Base-by-base conservation (phyloP, 2,113 vertebrate genomes). In the Lepus timidus region DNA sequence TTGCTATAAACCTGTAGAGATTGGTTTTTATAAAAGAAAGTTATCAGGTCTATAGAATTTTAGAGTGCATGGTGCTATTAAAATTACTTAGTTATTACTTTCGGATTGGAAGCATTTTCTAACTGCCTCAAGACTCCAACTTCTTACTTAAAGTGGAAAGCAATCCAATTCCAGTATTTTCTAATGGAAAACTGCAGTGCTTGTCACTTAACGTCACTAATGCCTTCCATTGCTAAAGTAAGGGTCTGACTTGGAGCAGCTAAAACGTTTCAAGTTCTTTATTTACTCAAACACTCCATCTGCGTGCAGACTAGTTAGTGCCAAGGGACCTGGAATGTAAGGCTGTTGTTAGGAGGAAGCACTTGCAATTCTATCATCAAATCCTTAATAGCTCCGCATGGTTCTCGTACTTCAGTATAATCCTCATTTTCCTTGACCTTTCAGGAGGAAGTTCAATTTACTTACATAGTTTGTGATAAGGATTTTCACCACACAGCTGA, bases 141-240 rank as follows among this genome's bases (percentile, higher is more conserved):
- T 97, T 97, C 88, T 88, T 89, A 95, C 93, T 97, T 93, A 84
- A 90, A 94, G 92, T 94, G 65, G 79, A 97, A 95, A 95, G 95
- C 90, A 96, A 95, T 96, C 85, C 81, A 85, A 62, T 93, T 94
- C 85, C 65, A 84, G 84, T 52, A 90, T 94, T 95, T 97, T 82
- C 81, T 97, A 94, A 96, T 88, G 94, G 95, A 96, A 95, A 86
- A 80, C 64, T 79, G 76, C 79, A 85, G 85, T 73, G 92, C 85
- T 90, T 95, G 92, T 92, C 90, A 91, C 31, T 97, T 96, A 94
- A 93, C 73, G 92, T 90, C 65, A 52, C 95, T 90, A 94, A 95
- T 92, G 90, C 74, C 67, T 96, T 71, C 22, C 58, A 93, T 20
- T 95, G 95, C 81, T 94, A 79, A 78, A 83, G 88, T 65, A 64